Percentiles rank a stretch among this genome's conserved stretches.
phyloP scores from a whole-genome alignment of 1,140 invertebrate species.

The Calephelis virginiensis region DNA sequence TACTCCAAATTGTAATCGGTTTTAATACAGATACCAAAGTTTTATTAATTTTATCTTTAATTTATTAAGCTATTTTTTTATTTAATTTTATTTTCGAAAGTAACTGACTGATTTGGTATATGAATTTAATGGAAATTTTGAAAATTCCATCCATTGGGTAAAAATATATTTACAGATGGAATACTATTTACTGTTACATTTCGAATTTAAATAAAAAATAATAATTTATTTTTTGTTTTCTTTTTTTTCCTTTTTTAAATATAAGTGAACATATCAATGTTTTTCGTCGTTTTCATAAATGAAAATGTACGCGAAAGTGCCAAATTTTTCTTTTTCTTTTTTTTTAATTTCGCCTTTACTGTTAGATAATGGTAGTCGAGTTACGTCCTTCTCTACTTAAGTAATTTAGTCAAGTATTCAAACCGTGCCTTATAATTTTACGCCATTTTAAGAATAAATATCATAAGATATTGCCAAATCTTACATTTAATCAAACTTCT shows the following conservation, averaged over 20 bases:
- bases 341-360: conserved; percentile 31
- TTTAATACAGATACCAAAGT: conserved; percentile 76
- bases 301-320: conserved; percentile 31
- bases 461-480: conserved; percentile 63
- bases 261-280: conserved; percentile 51
- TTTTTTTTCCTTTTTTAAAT: conserved; percentile 50
- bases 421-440: conserved; percentile 76
- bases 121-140: conserved; percentile 49
- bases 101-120: conserved; percentile 20
- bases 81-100: conserved; percentile 49
- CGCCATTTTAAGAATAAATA: conserved; percentile 71
- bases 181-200: conserved; percentile 68
- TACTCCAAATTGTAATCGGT: conserved; percentile 71
- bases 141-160: conserved; percentile 68
- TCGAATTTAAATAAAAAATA: conserved; percentile 71
- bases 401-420: conserved; percentile 64
- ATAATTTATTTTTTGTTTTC: conserved; percentile 66
- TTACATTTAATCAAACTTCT: conserved; percentile 45
- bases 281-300: conserved; percentile 22
- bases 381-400: conserved; percentile 69
- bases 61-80: conserved; percentile 66
- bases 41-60: conserved; percentile 73
- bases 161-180: conserved; percentile 66
- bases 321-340: conserved; percentile 32
- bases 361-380: conserved; percentile 53